phyloP scores from a whole-genome alignment of 2,888 invertebrate genomes.

The Eutolmus rufibarbis region DNA sequence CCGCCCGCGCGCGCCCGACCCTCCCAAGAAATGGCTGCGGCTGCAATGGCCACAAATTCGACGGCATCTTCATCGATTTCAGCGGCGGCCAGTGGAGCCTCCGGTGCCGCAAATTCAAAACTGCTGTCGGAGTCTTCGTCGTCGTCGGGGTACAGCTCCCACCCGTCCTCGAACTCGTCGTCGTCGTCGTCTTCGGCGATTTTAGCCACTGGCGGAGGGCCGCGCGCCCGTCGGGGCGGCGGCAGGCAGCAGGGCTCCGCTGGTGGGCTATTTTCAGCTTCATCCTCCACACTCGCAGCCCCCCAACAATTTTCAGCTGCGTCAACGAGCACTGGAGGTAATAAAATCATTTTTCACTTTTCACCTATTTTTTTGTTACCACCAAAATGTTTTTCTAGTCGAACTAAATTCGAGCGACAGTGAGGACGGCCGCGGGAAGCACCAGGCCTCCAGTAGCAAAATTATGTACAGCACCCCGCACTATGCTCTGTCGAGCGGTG shows the following conservation, averaged over 20 bases:
- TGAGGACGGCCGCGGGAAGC: conserved; percentile 69
- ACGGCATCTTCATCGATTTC: conserved; percentile 10
- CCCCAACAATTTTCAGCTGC: neutral
- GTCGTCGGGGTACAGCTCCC: neutral
- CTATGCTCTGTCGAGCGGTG: neutral
- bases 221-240: neutral
- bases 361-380: too few species aligned
- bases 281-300: too few species aligned
- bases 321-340: neutral
- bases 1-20: neutral
- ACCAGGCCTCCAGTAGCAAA: neutral
- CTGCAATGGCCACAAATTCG: conserved; percentile 28
- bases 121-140: neutral
- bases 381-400: neutral
- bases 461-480: neutral
- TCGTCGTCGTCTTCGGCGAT: neutral
- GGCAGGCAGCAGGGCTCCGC: neutral
- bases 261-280: too few species aligned
- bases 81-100: neutral
- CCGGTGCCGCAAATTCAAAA: neutral
- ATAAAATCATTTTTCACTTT: too few species aligned
- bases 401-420: neutral
- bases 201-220: neutral
- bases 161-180: neutral
- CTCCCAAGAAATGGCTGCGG: conserved; percentile 7